Base-by-base conservation (phyloP, 2,113 vertebrate species). In the Gymnorhina tibicen region DNA sequence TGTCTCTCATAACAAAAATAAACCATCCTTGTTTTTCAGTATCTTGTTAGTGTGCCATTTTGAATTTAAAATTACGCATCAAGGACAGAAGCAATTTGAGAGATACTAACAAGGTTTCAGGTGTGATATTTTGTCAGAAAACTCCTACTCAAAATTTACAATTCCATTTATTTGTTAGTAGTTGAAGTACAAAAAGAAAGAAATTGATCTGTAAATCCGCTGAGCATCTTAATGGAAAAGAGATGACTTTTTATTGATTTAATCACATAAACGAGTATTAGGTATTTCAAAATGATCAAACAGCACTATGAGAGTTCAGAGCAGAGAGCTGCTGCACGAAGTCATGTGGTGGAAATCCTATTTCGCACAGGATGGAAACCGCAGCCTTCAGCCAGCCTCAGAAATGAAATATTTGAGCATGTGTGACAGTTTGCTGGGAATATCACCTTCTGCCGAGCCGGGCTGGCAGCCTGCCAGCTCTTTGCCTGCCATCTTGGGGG, bases 381-480 rank as follows among this genome's bases (percentile, higher is more conserved):
- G 17, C 94, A 89, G 79, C 75, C 73, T 89, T 89, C 92, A 90
- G 21, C 68, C 63, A 81, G 91, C 89, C 66, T 89, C 82, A 58
- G 76, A n/a, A 91, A 92, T 94, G 67, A 92, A 93, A 67, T 93
- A 94, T 88, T 95, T 85, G 53, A 94, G 76, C 44, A 8, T 49
- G 75, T 95, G 91, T 92, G 87, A 73, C 79, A 46, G 55, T 96
- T 97, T 94, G 85, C 82, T 89, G 87, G 91, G 87, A 81, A 81
- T 91, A 91, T 91, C 91, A 42, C 84, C 88, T 84, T 75, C 86
- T 93, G 87, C 79, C 4, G 1, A 23, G 73, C 78, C 13, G 2
- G 5, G 28, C 89, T 91, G 91, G 91, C 9, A 2, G 46, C 64
- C 30, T 66, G 58, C 94, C 80, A 42, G 55, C 70, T 32, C 63